Base-by-base conservation (phyloP, 92 coral and sea anemone genomes). In the Porites rus region DNA sequence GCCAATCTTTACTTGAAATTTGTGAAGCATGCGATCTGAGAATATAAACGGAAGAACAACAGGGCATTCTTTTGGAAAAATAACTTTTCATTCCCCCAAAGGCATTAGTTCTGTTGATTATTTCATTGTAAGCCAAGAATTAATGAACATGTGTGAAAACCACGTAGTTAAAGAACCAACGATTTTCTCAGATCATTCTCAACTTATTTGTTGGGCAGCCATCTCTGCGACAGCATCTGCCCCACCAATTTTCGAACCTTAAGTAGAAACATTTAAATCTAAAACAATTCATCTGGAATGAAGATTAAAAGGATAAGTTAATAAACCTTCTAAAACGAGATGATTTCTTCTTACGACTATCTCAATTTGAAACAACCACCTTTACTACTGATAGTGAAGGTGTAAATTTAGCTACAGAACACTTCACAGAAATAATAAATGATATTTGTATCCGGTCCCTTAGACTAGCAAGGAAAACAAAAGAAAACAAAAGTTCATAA, bases 101-200 rank as follows among this genome's bases (percentile, higher is more conserved):
- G n/a, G n/a, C n/a, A n/a, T n/a, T n/a, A n/a, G n/a, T n/a, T n/a
- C n/a, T n/a, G n/a, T n/a, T n/a, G n/a, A n/a, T n/a, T n/a, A n/a
- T 56, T 31, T 88, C 8, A 75, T 88, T 74, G 87, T 51, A 0
- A 82, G 77, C 59, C 92, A 88, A 12, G 84, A 88, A 19, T 38
- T 88, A 51, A 18, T 75, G 4, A 56, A 68, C 46, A 38, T 20
- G 58, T 24, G 76, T 43, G 52, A 74, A 21, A 67, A 62, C 50
- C 59, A 82, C 28, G 58, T 70, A 25, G 91, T 80, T 7, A 75
- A 24, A 63, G 79, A 87, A 61, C 86, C 86, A 31, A 78, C 90
- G 25, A 24, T 24, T 24, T 24, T 24, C 75, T 87, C 25, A 24
- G 25, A 24, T 24, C 25, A 24, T 24, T 24, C 25, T 24, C 25